These are phyloP conservation scores for Masnerella sp. DNA, from an alignment of 2,888 invertebrate species.

Conservation along the genomic window DNA sequence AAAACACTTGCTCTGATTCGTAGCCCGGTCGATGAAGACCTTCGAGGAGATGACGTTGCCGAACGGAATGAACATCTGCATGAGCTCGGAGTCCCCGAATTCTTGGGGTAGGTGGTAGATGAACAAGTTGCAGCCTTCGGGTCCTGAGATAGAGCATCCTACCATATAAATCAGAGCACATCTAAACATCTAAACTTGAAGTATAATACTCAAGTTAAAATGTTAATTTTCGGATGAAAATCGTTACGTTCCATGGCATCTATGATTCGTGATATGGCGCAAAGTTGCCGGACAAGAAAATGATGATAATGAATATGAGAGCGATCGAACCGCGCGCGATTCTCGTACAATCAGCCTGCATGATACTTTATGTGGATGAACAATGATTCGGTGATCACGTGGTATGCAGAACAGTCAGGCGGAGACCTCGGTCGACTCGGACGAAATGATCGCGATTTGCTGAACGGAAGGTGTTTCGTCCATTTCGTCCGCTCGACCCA, in stretches of 20 bases:
- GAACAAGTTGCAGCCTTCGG: constrained; percentile 99
- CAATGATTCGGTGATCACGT: constrained; percentile 38
- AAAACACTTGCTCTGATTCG: constrained; percentile 99
- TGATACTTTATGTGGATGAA: constrained; percentile 57
- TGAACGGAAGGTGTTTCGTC: too few species aligned
- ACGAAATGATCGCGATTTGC: constrained; percentile 9
- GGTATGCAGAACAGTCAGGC: constrained; percentile 20
- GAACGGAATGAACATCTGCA: constrained; percentile 99
- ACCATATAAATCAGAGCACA: constrained; percentile 78
- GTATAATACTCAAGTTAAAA: constrained; percentile 77
- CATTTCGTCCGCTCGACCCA: too few species aligned
- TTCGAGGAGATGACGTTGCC: constrained; percentile 99
- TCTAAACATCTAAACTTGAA: constrained; percentile 78
- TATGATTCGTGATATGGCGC: constrained; percentile 54
- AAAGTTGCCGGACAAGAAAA: constrained; percentile 55
- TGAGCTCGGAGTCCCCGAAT: constrained; percentile 99
- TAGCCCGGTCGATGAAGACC: constrained; percentile 99
- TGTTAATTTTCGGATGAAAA: constrained; percentile 73
- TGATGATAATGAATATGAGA: constrained; percentile 68
- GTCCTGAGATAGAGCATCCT: constrained; percentile 98
- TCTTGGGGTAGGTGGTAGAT: constrained; percentile 99
- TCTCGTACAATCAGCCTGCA: constrained; percentile 60
- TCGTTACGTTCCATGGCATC: constrained; percentile 62
- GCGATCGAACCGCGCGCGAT: constrained; percentile 68
- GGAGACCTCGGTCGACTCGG: constrained; percentile 18